Evolutionary conservation across 2,113 vertebrate genomes (phyloP).

Genomic region (Nesogale talazaci): DNA sequence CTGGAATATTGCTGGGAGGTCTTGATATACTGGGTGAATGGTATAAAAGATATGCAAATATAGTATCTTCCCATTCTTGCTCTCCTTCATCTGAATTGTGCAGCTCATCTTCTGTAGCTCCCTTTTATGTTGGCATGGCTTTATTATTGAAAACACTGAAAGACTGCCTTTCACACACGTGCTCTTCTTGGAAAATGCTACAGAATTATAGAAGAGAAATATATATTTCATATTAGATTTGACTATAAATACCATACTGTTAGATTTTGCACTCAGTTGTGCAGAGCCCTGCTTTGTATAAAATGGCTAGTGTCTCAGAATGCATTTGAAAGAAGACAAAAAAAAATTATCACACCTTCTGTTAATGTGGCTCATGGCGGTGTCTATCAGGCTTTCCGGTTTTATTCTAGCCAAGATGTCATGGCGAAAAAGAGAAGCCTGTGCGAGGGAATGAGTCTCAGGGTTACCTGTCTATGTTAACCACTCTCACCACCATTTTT

Average conservation of each 20-base stretch:
- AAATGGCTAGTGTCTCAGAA: slow-evolving; percentile 46
- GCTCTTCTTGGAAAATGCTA: slow-evolving; percentile 8
- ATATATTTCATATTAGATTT: slow-evolving; percentile 41
- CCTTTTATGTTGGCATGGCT: slow-evolving; percentile 5
- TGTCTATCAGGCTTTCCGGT: neutral
- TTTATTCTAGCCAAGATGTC: slow-evolving; percentile 57
- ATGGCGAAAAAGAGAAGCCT: slow-evolving; percentile 53
- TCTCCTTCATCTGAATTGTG: slow-evolving; percentile 14
- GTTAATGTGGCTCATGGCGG: slow-evolving; percentile 8
- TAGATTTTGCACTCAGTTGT: slow-evolving; percentile 41
- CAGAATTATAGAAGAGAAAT: neutral
- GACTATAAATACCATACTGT: slow-evolving; percentile 14
- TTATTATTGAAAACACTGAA: slow-evolving; percentile 53
- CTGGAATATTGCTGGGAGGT: slow-evolving; percentile 9
- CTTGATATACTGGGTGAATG: slow-evolving; percentile 38
- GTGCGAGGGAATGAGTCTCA: neutral
- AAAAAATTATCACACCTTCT: neutral
- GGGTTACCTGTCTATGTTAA: neutral
- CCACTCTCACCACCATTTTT: slow-evolving; percentile 42
- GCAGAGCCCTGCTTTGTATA: slow-evolving; percentile 32
- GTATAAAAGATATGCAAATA: slow-evolving; percentile 50
- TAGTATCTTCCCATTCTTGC: slow-evolving; percentile 15
- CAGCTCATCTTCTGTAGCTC: slow-evolving; percentile 34
- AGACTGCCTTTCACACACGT: neutral
- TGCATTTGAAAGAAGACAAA: neutral